Conservation (phyloP, 2,113 vertebrate species). For the Campylomormyrus tamandua region DNA sequence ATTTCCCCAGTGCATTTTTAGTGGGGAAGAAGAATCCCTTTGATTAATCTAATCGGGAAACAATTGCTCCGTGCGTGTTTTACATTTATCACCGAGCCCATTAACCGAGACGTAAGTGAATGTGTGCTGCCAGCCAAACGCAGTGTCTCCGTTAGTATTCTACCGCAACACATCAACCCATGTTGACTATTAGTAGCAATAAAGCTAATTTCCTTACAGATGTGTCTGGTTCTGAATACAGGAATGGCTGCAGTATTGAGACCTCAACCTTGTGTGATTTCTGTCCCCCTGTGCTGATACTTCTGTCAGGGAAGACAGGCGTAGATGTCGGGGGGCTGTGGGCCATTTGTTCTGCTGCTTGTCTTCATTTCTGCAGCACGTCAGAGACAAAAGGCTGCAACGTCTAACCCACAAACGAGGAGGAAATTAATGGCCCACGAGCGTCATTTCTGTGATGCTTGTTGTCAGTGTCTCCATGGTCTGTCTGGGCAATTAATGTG, state of each 20-base stretch:
- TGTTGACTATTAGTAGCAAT: background rate
- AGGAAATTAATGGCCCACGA: constrained; percentile 3
- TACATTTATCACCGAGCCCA: background rate
- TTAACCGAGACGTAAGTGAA: background rate
- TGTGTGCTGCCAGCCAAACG: background rate
- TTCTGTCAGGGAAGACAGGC: constrained; percentile 14
- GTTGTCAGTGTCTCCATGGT: background rate
- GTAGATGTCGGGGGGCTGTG: background rate
- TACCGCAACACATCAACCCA: too few species aligned
- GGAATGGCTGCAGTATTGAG: background rate
- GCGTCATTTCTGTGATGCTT: background rate
- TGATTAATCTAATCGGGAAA: background rate
- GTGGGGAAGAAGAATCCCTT: background rate
- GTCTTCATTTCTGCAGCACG: background rate
- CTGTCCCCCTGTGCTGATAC: background rate
- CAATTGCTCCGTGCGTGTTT: background rate
- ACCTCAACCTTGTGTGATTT: background rate
- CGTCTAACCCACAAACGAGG: background rate
- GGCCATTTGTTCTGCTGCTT: constrained; percentile 8
- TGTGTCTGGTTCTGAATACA: background rate
- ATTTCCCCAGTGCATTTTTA: background rate
- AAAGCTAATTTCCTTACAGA: background rate
- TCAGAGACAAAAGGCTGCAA: constrained; percentile 1
- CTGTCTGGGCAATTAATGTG: constrained; percentile 16
- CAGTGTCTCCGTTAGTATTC: background rate